Conservation (phyloP, 2,888 invertebrate genomes). For the Drosophila paramelanica region DNA sequence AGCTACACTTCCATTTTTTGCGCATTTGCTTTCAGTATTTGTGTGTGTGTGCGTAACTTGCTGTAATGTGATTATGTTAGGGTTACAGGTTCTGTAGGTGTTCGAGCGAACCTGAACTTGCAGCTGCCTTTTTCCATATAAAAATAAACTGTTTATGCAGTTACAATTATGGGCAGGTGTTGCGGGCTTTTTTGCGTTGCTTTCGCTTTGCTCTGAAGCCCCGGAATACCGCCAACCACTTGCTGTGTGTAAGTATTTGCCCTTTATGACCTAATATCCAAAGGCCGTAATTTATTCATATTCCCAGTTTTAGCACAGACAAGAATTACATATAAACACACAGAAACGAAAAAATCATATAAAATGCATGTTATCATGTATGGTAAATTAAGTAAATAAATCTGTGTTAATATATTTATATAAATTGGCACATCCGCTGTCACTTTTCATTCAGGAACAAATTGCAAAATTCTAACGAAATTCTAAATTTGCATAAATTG, state of each 20-base stretch:
- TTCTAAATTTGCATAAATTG: constrained; percentile 19
- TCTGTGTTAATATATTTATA: constrained; percentile 27
- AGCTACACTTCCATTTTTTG: constrained; percentile 34
- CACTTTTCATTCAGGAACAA: constrained; percentile 20
- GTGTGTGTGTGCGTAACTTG: constrained; percentile 32
- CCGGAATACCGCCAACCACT: constrained; percentile 2
- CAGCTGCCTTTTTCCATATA: constrained; percentile 56
- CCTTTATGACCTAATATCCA: constrained; percentile 40
- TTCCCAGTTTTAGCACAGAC: not conserved
- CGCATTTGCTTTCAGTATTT: constrained; percentile 22
- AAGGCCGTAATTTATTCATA: not conserved
- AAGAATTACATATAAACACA: not conserved
- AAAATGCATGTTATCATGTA: not conserved
- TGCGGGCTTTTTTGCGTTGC: constrained; percentile 11
- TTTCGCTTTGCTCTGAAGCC: constrained; percentile 23
- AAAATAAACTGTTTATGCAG: constrained; percentile 78
- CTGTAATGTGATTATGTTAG: constrained; percentile 49
- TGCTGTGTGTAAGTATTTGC: constrained; percentile 6
- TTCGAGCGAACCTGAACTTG: constrained; percentile 52
- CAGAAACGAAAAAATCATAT: not conserved
- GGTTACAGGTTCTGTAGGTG: constrained; percentile 54
- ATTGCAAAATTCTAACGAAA: constrained; percentile 20
- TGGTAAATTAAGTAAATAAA: constrained; percentile 12
- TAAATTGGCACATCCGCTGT: constrained; percentile 62
- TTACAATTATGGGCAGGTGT: constrained; percentile 40